A percentile compares a stretch with the other conserved stretches of the same genome.
Conservation (phyloP, 2,888 invertebrate genomes). For the Merodon equestris region DNA sequence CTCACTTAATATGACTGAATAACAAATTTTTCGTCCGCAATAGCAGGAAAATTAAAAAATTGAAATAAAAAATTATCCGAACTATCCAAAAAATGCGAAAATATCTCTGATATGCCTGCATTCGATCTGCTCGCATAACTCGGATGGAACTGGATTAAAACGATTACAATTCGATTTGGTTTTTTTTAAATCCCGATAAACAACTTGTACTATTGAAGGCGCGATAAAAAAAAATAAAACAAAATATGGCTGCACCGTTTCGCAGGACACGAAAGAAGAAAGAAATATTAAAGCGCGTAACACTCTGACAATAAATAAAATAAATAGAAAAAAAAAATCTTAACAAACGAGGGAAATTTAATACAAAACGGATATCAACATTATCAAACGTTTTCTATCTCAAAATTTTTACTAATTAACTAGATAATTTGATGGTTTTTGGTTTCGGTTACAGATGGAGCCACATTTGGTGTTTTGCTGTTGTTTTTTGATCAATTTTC, state of each 20-base stretch:
- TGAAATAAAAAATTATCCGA: slow-evolving; percentile 47
- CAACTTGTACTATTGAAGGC: slow-evolving; percentile 61
- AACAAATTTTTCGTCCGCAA: slow-evolving; percentile 60
- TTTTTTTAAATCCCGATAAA: slow-evolving; percentile 42
- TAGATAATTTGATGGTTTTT: slow-evolving; percentile 25
- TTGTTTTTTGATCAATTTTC: slow-evolving; percentile 12
- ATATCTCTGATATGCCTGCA: slow-evolving; percentile 55
- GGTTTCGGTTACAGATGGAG: slow-evolving; percentile 67
- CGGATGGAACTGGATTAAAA: not conserved
- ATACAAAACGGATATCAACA: too few species aligned
- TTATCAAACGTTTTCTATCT: not conserved
- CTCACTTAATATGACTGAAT: slow-evolving; percentile 64
- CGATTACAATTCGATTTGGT: not conserved
- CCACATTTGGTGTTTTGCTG: slow-evolving; percentile 52
- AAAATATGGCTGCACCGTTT: slow-evolving; percentile 64
- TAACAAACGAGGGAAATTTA: too few species aligned
- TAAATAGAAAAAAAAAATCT: slow-evolving; percentile 21
- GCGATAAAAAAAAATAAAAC: slow-evolving; percentile 33
- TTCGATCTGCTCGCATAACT: slow-evolving; percentile 63
- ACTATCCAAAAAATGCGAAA: slow-evolving; percentile 65
- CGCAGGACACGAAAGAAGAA: slow-evolving; percentile 28
- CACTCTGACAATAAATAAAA: slow-evolving; percentile 23
- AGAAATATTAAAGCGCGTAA: slow-evolving; percentile 24
- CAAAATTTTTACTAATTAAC: too few species aligned
- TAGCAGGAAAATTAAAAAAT: not conserved